Base-by-base conservation (phyloP, 2,888 invertebrate genomes). In the Parnassius smintheus region DNA sequence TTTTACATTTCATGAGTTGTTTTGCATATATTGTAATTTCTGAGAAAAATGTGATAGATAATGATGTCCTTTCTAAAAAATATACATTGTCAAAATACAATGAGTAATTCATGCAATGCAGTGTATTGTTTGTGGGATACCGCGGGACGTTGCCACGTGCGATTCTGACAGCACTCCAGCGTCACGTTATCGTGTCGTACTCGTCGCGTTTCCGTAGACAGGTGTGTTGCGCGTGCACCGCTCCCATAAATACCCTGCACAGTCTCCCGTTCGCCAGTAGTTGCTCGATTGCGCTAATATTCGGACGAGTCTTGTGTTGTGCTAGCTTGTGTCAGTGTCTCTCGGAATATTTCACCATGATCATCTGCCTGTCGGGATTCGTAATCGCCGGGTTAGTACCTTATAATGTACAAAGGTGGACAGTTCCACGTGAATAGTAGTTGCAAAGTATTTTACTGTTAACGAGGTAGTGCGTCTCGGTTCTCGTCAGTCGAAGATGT, bases 321-420 rank as follows among this genome's bases (percentile, higher is more conserved):
- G 45, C 12, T 18, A 46, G 52, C 12, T 59, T 8, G 56, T 56
- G 52, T 52, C 48, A 42, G 46, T 56, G 46, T 53, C 9, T 10
- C 44, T 10, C 35, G 55, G 48, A 44, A 65, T 65, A 66, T 59
- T 41, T 42, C 61, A 57, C 44, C 73, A 92, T 92, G 92, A 92
- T 92, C 72, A 92, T 92, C 81, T 92, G 92, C 72, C 83, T 92
- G 45, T 91, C 92, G 18, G 92, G 92, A 74, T 92, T 91, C 75
- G 92, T 92, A 62, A 92, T 92, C 67, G 92, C 91, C 68, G 92
- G 92, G 91, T 91, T 67, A 65, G 88, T 88, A 74, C n/a, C 1
- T 41, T 48, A 35, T 7, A 2, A 25, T 25, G 18, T 25, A 25
- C 2, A 2, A 25, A 2, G 7, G 1, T 7, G 1, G 35, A 35